Conservation (phyloP, 2,113 vertebrate genomes). For the Ornithorhynchus anatinus region DNA sequence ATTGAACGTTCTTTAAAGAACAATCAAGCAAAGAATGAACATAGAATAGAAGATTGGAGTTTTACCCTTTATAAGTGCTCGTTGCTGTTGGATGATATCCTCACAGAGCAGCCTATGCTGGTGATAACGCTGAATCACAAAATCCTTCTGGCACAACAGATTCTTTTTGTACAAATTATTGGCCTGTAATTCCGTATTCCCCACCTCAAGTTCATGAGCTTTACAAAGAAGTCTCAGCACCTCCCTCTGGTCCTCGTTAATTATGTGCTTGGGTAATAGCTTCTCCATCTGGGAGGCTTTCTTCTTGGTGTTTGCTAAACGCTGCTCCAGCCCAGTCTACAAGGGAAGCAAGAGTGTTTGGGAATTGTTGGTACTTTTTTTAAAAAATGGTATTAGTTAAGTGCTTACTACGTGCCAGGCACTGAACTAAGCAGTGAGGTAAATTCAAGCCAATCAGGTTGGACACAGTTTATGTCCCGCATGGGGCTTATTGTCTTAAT, state of each 20-base stretch:
- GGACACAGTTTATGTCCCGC: too few relatives aligned
- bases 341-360: background rate
- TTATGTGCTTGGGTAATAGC: constrained; percentile 52
- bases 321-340: constrained; percentile 66
- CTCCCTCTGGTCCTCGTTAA: constrained; percentile 64
- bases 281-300: constrained; percentile 65
- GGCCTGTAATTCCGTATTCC: constrained; percentile 63
- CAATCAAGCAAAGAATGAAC: background rate
- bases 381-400: too few relatives aligned
- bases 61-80: constrained; percentile 61
- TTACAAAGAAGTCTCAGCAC: constrained; percentile 67
- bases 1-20: background rate
- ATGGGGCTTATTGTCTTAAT: too few relatives aligned
- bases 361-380: too few relatives aligned
- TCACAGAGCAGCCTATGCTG: constrained; percentile 60
- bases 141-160: constrained; percentile 65
- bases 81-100: constrained; percentile 61
- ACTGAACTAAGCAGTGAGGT: too few relatives aligned
- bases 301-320: constrained; percentile 48
- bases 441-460: too few relatives aligned
- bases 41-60: background rate
- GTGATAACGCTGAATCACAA: constrained; percentile 59
- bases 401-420: too few relatives aligned
- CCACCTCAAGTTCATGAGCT: constrained; percentile 67
- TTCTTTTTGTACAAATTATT: constrained; percentile 28